These are phyloP conservation scores for Galerucella calmariensis DNA, from an alignment of 2,888 invertebrate genomes.

Conservation along the genomic window DNA sequence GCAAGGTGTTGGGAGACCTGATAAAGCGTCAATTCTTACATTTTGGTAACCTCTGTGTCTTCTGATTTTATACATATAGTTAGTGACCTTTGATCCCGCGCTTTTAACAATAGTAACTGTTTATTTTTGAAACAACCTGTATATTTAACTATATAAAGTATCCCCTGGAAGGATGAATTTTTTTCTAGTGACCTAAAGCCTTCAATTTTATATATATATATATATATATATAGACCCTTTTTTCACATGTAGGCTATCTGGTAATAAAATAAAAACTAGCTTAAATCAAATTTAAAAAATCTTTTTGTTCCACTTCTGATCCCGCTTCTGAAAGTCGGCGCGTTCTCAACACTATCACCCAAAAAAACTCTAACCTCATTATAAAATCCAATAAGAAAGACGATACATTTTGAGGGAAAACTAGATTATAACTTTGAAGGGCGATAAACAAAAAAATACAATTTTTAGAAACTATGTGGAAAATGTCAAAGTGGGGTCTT, in stretches of 20 bases:
- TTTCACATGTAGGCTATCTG: neutral
- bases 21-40: no score
- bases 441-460: constrained; percentile 60
- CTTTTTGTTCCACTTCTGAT: constrained; percentile 27
- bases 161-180: no score
- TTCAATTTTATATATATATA: neutral
- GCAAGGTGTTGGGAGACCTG: no score
- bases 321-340: constrained; percentile 24
- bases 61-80: no score
- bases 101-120: no score
- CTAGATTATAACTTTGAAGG: constrained; percentile 42
- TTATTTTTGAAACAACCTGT: no score
- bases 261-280: neutral
- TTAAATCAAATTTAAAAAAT: constrained; percentile 21
- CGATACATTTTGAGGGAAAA: constrained; percentile 36
- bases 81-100: no score
- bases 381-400: constrained; percentile 42
- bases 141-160: no score
- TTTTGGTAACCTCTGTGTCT: no score
- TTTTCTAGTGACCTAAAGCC: no score
- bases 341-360: constrained; percentile 7
- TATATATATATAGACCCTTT: neutral
- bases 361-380: constrained; percentile 39
- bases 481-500: constrained; percentile 59
- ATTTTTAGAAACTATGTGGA: constrained; percentile 59